These are phyloP conservation scores for Coptodon rendalli DNA, from an alignment of 2,113 vertebrate genomes.

Conservation along the genomic window DNA sequence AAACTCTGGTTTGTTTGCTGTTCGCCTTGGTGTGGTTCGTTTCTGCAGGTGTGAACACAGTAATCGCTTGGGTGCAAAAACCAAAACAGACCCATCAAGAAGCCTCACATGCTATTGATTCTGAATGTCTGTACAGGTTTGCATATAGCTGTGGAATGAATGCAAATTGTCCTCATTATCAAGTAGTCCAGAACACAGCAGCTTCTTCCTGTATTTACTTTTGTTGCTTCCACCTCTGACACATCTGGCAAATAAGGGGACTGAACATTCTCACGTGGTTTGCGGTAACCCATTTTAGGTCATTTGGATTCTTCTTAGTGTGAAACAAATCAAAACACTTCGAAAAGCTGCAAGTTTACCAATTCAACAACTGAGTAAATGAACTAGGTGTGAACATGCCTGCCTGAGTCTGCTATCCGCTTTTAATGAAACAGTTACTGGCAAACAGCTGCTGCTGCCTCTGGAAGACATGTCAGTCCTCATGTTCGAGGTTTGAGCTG, in stretches of 20 bases:
- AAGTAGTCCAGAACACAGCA: neutral
- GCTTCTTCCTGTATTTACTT: neutral
- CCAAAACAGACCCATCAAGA: neutral
- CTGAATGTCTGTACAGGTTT: neutral
- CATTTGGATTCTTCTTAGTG: neutral
- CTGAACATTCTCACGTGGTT: neutral
- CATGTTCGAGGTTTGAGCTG: neutral
- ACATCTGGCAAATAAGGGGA: neutral
- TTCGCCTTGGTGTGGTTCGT: neutral
- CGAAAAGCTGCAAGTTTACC: accelerated
- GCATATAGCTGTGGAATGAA: neutral
- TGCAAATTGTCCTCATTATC: neutral
- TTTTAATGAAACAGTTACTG: neutral
- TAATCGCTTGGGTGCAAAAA: neutral
- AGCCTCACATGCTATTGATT: neutral
- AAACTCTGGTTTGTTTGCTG: neutral
- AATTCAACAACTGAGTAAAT: neutral
- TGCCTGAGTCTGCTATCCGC: neutral
- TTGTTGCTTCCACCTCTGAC: neutral
- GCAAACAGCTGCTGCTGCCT: neutral
- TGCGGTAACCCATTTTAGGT: accelerated
- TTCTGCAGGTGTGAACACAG: neutral
- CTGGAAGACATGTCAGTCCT: accelerated
- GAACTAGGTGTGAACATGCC: neutral
- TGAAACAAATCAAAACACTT: neutral